These are phyloP conservation scores for Conus betulinus DNA, from an alignment of 1,140 invertebrate species.

Conservation along the genomic window DNA sequence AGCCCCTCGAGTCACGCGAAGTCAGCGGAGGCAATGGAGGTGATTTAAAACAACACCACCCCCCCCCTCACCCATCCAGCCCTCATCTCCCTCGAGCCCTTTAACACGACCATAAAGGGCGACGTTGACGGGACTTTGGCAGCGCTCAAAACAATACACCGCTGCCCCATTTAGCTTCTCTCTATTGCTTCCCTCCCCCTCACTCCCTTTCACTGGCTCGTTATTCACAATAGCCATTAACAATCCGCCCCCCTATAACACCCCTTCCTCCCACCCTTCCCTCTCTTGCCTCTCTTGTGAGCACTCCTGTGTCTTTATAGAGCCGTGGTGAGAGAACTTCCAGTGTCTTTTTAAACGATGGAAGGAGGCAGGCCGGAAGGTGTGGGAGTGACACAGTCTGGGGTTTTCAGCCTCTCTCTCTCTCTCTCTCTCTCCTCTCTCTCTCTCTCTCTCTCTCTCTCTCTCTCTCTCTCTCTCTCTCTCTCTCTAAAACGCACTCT, in stretches of 20 bases:
- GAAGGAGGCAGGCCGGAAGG: too few species aligned
- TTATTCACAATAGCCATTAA: not conserved
- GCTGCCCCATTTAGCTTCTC: not conserved
- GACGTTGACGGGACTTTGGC: not conserved
- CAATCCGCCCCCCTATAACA: not conserved
- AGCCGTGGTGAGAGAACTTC: too few species aligned
- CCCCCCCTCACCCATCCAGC: too few species aligned
- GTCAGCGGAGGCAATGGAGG: not conserved
- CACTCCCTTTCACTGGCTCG: not conserved
- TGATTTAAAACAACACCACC: not conserved
- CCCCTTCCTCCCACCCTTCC: not conserved
- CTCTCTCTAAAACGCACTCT: too few species aligned
- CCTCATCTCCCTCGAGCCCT: not conserved
- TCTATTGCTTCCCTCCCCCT: not conserved
- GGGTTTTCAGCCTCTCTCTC: too few species aligned
- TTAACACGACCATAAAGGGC: not conserved
- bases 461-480: too few species aligned
- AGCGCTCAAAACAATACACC: constrained; percentile 1
- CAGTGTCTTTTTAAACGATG: too few species aligned
- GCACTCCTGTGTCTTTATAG: too few species aligned
- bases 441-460: too few species aligned
- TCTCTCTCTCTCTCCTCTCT: too few species aligned
- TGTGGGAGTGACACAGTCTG: too few species aligned
- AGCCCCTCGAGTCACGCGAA: too few species aligned
- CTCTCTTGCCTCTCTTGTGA: not conserved